Base-by-base conservation (phyloP, 2,113 vertebrate genomes). In the Greenwoodochromis staneri region DNA sequence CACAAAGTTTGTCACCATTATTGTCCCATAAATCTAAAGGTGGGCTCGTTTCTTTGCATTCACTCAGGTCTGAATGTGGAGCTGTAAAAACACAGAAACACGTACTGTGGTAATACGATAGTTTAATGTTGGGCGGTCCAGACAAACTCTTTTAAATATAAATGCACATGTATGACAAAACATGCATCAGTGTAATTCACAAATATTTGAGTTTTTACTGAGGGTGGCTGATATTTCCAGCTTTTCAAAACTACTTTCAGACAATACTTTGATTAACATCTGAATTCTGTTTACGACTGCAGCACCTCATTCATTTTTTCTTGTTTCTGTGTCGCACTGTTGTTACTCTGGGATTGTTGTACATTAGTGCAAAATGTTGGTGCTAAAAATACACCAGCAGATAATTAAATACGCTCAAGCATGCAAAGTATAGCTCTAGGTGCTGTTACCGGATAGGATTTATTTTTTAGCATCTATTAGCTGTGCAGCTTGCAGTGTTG, bases 391-490 rank as follows among this genome's bases (percentile, higher is more conserved):
- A 87, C 45, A 31, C n/a, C 24, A 36, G 29, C 59, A 57, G 34
- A 51, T 85, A 84, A 88, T 87, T 80, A 71, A 91, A 89, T 29
- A 4, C 11, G 80, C 51, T 13, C 14, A 0, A 29, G 55, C 55
- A 66, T 16, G 38, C 8, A 80, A 53, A 85, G 81, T 24, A 29
- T 42, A 12, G 54, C 73, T 38, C 3, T 40, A 36, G 80, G 21
- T 83, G 17, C 66, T 82, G 21, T 38, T 83, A 53, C 54, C 81
- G n/a, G 49, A 81, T 29, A 14, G 16, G 82, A 49, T 89, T 89
- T 89, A 47, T 51, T 73, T 89, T 80, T 88, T 80, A 80, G 73
- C 80, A 81, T 27, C 86, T 84, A 51, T 84, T 90, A 83, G 31
- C 24, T 47, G 78, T 42, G 83, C 36, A 24, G 81, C 55, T 13